phyloP scores from a whole-genome alignment of 2,797 vertebrate species.

The Limnodromus scolopaceus region DNA sequence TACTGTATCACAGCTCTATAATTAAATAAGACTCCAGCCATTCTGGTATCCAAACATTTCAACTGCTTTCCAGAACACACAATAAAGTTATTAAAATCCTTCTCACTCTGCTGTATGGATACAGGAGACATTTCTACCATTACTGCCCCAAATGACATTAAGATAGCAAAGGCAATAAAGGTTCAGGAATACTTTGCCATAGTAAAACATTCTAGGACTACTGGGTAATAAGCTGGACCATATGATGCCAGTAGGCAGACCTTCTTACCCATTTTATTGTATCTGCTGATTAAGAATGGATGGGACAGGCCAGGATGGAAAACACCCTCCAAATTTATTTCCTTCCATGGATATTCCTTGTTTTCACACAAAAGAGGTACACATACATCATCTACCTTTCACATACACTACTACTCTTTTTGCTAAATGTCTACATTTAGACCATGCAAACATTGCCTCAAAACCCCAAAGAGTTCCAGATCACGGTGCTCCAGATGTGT shows the following conservation, averaged over 20 bases:
- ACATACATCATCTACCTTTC: background rate
- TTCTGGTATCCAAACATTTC: background rate
- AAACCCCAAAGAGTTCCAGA: background rate
- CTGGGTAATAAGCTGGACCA: no score
- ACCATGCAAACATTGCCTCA: background rate
- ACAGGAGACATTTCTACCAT: background rate
- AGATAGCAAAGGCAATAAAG: background rate
- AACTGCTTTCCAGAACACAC: background rate
- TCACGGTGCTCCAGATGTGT: background rate
- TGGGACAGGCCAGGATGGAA: background rate
- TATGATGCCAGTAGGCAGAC: background rate
- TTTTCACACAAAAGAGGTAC: background rate
- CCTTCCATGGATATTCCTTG: background rate
- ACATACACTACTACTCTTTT: background rate
- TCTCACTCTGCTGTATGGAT: background rate
- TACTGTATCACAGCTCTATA: background rate
- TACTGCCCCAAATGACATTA: background rate
- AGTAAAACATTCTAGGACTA: background rate
- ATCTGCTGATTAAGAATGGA: background rate
- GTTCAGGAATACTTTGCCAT: background rate
- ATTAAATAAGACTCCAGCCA: no score
- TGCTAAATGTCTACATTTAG: background rate
- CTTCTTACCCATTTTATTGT: background rate
- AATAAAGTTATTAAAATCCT: background rate
- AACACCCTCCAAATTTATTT: background rate